Percentiles rank a stretch among this genome's conserved stretches.
Conservation (phyloP, 2,797 vertebrate genomes). For the Moxostoma hubbsi region DNA sequence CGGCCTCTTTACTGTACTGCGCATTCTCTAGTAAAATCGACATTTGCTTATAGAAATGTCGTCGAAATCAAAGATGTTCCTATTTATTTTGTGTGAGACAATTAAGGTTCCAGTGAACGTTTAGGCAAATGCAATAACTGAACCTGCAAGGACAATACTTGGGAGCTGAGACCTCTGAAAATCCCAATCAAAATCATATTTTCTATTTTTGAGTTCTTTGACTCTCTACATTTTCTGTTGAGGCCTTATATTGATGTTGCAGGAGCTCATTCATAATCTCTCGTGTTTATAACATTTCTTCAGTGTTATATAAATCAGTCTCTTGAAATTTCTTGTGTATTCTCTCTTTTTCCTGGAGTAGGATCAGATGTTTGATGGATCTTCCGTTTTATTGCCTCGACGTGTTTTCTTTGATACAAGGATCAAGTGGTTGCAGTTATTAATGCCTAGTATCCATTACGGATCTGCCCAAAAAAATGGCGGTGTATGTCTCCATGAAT, state of each 20-base stretch:
- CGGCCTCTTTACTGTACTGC: neutral
- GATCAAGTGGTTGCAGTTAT: constrained; percentile 65
- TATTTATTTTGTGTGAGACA: constrained; percentile 26
- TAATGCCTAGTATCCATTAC: constrained; percentile 73
- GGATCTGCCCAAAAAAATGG: constrained; percentile 57
- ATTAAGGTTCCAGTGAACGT: neutral
- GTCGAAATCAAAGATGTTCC: constrained; percentile 17
- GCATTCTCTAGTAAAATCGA: constrained; percentile 1
- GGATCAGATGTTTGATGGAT: constrained; percentile 71
- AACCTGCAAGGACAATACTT: constrained; percentile 18
- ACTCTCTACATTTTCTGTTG: constrained; percentile 25
- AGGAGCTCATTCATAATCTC: constrained; percentile 28
- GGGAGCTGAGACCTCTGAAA: neutral
- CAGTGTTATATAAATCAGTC: constrained; percentile 57
- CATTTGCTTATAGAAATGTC: neutral
- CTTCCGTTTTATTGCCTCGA: constrained; percentile 62
- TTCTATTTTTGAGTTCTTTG: constrained; percentile 33
- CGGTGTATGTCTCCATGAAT: constrained; percentile 55
- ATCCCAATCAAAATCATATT: constrained; percentile 3
- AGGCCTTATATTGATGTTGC: constrained; percentile 38
- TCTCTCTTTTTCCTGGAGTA: constrained; percentile 62
- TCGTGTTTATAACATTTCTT: constrained; percentile 44
- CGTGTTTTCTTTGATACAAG: constrained; percentile 66
- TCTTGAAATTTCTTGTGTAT: constrained; percentile 64
- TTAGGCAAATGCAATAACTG: constrained; percentile 44